Evolutionary conservation across 2,797 vertebrate genomes (phyloP), one percentile per base, ranked within the genome.

Genomic region (Oophaga sylvatica): DNA sequence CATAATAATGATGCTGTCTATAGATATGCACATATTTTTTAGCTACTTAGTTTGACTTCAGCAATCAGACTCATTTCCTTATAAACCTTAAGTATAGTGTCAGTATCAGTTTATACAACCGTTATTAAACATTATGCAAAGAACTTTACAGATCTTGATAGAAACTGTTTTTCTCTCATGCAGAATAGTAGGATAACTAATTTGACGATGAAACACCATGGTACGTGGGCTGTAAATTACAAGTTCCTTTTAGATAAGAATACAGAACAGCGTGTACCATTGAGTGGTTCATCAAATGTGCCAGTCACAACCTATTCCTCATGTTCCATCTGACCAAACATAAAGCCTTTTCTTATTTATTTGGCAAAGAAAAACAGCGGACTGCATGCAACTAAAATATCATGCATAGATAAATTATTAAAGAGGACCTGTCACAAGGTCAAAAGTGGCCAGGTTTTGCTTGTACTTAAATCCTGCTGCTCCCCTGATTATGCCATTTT

Each of bases 231-330:
- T 79, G 88, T 78, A 86, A 85, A 65, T 62, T 77, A 62, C 83
- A 85, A 79, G 65, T 71, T 87, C 70, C 22, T 73, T 89, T 60
- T 59, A 80, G 84, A 45, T 56, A 79, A 63, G 56, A 86, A 77
- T 63, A 82, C 26, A 87, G 84, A 83, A 89, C 84, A 86, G 84
- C 56, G 73, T 89, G 88, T 89, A 63, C 87, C 17, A 16, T 7
- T 22, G 60, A 81, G 83, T 83, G 75, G 56, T 86, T 89, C 81
- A 80, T 89, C 80, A 89, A 63, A 79, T 22, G 68, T 89, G 88
- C 84, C 88, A 89, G 77, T 87, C 88, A 86, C 88, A 83, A 35
- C 80, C 88, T 86, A 89, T 84, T 80, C 88, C n/a, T 73, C 57
- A 20, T 80, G 35, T 45, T 70, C 80, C 84, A 89, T 89, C 81